Evolutionary conservation across 92 coral and sea anemone genomes (phyloP), one percentile per base, ranked within the genome.

Genomic region (Epizoanthus fatuus): DNA sequence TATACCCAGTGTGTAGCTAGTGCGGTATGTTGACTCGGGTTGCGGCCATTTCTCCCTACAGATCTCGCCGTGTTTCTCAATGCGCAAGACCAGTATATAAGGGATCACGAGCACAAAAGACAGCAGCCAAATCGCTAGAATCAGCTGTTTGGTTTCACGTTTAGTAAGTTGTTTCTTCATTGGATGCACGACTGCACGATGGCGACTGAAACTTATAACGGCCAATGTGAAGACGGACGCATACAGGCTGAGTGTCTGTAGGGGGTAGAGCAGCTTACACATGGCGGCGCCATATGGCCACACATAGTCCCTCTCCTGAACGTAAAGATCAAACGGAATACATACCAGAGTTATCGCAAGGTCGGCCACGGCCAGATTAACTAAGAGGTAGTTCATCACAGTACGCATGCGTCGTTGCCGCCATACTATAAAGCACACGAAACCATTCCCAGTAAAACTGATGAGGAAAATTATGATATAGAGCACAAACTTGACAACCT

Each of bases 361-460:
- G 22, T 93, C 96, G 2, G 88, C 90, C 0, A 75, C 78, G n/a
- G 96, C 96, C 39, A 93, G 85, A 63, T 93, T 93, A 12, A 93
- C 91, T 29, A 93, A 59, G 64, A 86, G 90, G 66, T 86, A 93
- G 75, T 93, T 93, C 91, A 90, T 93, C 9, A 93, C 96, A 2
- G 96, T 93, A 52, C 92, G 84, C 93, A 93, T 93, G 0, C 93
- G 81, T 38, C 75, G 88, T 57, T 84, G 86, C 17, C 39, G 82
- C 93, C 93, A 90, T n/a, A 90, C 93, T 8, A 84, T 89, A 71
- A 85, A 80, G 59, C 96, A 93, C 14, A 93, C 93, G 63, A 90
- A 90, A 17, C 89, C 83, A 51, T 93, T 93, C 5, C 96, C 96
- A 19, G 86, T 77, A 13, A 90, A 60, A 81, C 96, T 93, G 2